Evolutionary conservation across 2,113 vertebrate genomes (phyloP).

Genomic region (Otis tarda): DNA sequence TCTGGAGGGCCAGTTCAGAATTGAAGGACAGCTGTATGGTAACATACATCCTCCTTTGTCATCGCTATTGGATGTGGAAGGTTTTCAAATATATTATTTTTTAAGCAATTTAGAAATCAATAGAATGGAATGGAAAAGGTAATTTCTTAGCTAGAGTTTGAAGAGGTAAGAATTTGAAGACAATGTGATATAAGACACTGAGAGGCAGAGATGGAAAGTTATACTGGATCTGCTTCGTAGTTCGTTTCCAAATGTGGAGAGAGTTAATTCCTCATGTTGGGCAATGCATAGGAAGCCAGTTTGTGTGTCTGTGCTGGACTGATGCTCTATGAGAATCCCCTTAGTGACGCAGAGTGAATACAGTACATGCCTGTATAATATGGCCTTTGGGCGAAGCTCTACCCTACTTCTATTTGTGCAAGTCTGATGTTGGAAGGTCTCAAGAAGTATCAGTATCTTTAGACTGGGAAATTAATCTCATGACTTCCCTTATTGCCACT

Average conservation of each 20-base stretch:
- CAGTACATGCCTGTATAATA: too few relatives aligned
- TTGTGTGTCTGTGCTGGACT: neutral
- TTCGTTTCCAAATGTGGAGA: neutral
- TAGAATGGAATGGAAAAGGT: neutral
- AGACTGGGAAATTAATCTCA: neutral
- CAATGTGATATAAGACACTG: neutral
- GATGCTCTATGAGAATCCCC: neutral
- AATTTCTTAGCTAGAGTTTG: neutral
- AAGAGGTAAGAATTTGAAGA: neutral
- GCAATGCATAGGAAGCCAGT: rapidly evolving
- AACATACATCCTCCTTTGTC: neutral
- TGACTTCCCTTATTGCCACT: neutral
- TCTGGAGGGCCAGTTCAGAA: neutral
- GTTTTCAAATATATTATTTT: neutral
- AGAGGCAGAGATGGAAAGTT: neutral
- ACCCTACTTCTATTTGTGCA: neutral
- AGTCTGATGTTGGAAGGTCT: neutral
- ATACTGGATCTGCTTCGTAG: neutral
- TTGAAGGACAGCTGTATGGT: neutral
- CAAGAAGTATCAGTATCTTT: neutral
- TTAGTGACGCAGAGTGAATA: neutral
- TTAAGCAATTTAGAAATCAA: neutral
- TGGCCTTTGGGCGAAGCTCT: neutral
- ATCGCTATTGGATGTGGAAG: neutral
- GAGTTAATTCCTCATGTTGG: neutral